Conservation (phyloP, 1,140 invertebrate genomes). For the Latrodectus geometricus region DNA sequence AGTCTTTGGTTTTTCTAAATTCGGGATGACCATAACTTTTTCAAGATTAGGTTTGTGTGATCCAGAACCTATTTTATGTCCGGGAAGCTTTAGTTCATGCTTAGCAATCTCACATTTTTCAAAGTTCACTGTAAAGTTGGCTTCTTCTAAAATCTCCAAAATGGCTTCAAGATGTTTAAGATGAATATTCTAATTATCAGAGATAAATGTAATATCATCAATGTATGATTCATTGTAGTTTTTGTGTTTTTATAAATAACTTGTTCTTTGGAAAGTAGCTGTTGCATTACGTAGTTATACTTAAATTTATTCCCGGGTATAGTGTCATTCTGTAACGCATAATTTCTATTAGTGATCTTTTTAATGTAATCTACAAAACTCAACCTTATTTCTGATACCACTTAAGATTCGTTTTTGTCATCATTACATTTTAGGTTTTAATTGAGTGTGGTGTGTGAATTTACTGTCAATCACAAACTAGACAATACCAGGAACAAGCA, state of each 20-base stretch:
- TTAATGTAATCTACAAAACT: too few relatives aligned
- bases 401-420: too few relatives aligned
- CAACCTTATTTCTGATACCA: too few relatives aligned
- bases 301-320: too few relatives aligned
- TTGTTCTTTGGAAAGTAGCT: constrained; percentile 2
- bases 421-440: too few relatives aligned
- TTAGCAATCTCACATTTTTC: constrained; percentile 67
- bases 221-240: constrained; percentile 57
- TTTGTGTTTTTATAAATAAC: background rate
- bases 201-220: constrained; percentile 64
- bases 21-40: constrained; percentile 66
- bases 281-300: background rate
- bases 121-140: constrained; percentile 18
- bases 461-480: too few relatives aligned
- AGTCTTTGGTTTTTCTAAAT: constrained; percentile 60
- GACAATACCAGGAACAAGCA: too few relatives aligned
- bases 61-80: constrained; percentile 66
- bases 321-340: too few relatives aligned
- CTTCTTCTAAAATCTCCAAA: constrained; percentile 62
- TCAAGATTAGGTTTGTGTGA: constrained; percentile 67
- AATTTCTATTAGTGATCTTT: too few relatives aligned
- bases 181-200: constrained; percentile 55
- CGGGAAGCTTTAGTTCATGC: constrained; percentile 66
- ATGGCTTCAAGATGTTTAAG: background rate
- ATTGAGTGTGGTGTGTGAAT: too few relatives aligned